A percentile compares a stretch with the other conserved stretches of the same genome.
phyloP scores from a whole-genome alignment of 1,140 invertebrate genomes.

The Heliconius nattereri region DNA sequence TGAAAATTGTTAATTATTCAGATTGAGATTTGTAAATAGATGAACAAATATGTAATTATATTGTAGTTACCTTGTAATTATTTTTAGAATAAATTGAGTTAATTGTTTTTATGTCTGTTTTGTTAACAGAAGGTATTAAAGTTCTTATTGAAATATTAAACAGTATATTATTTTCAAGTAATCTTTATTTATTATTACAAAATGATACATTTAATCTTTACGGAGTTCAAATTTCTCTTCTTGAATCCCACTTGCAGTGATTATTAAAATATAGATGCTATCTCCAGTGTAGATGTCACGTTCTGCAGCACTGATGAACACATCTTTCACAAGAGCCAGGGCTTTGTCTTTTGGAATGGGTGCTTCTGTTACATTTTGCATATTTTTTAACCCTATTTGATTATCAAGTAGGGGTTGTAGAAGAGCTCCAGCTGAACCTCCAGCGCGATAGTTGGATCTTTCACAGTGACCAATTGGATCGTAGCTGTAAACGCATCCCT shows the following conservation, averaged over 20 bases:
- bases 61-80: slow-evolving; percentile 73
- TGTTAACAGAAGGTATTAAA: slow-evolving; percentile 41
- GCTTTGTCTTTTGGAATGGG: slow-evolving; percentile 90
- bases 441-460: slow-evolving; percentile 88
- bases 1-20: slow-evolving; percentile 48
- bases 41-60: slow-evolving; percentile 72
- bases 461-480: slow-evolving; percentile 98
- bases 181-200: slow-evolving; percentile 52
- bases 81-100: slow-evolving; percentile 70
- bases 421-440: slow-evolving; percentile 91
- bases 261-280: slow-evolving; percentile 92
- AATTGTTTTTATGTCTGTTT: slow-evolving; percentile 58
- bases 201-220: slow-evolving; percentile 85
- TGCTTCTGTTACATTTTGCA: slow-evolving; percentile 83
- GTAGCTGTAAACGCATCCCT: slow-evolving; percentile 96
- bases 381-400: slow-evolving; percentile 94
- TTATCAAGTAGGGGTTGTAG: slow-evolving; percentile 94
- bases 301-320: slow-evolving; percentile 98
- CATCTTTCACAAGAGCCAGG: slow-evolving; percentile 93
- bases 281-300: slow-evolving; percentile 99
- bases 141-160: slow-evolving; percentile 36
- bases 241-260: slow-evolving; percentile 93
- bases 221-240: slow-evolving; percentile 87
- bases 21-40: slow-evolving; percentile 62
- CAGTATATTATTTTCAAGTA: slow-evolving; percentile 35